Base-by-base conservation (phyloP, 2,113 vertebrate species). In the Phaethornis superciliosus region DNA sequence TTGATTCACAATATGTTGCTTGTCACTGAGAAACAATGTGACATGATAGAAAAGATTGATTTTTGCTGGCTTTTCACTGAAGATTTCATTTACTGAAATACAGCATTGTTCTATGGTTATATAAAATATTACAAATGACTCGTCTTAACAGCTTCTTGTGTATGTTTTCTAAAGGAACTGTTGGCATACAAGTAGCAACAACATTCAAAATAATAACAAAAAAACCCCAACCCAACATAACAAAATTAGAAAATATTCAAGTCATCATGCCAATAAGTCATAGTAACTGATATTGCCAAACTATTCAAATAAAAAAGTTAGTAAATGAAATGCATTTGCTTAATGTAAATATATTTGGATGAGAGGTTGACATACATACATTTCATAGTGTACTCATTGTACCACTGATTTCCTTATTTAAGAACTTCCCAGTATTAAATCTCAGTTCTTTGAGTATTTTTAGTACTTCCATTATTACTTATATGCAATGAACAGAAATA, bases 41-140 rank as follows among this genome's bases (percentile, higher is more conserved):
- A 54, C 63, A 21, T 40, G 18, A 18, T 52, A 60, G 33, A 65
- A 67, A 20, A 85, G 62, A 47, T 51, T 47, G 37, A 79, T 93
- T 90, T 82, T 46, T 90, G 37, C 20, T 75, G 47, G 37, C 37
- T 91, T 81, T 91, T 70, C 56, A 59, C 18, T 79, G 26, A 26
- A 71, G 5, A 59, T 70, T 78, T 75, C 4, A 67, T 51, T 75
- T 65, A 87, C 79, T 51, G 71, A 65, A 74, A 65, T 33, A 42
- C 21, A 70, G 4, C 5, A 14, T 27, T n/a, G 6, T 46, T 40
- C 40, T 40, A 40, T 40, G 11, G 1, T 83, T 77, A 30, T 27
- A 44, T 65, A 65, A 72, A 82, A 77, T 88, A 62, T 0, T 63
- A 15, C 32, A 67, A 67, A 59, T 59, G 6, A 78, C 20, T 26